A percentile compares a stretch with the other conserved stretches of the same genome.
phyloP scores from a whole-genome alignment of 92 coral and sea anemone genomes.

The Porites evermanni region DNA sequence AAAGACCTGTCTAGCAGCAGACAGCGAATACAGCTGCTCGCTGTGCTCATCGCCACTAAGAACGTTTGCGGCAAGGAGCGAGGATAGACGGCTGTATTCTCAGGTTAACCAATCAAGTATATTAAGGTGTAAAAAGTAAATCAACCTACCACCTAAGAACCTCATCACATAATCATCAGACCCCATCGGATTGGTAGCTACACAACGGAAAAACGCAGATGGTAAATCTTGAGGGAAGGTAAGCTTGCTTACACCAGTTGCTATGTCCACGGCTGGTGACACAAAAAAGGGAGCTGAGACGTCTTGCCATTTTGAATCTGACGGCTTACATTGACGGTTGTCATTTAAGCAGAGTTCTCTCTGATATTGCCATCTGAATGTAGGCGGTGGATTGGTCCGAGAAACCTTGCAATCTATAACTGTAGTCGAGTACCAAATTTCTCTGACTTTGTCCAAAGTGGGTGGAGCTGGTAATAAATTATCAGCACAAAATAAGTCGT shows the following conservation, averaged over 20 bases:
- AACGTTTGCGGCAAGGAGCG: too few species aligned
- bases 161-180: not conserved
- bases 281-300: not conserved
- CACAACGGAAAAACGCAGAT: constrained; percentile 15
- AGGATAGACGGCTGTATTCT: too few species aligned
- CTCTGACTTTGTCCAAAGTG: not conserved
- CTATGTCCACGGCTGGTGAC: not conserved
- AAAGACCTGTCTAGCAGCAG: too few species aligned
- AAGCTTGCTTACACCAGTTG: constrained; percentile 12
- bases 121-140: not conserved
- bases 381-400: constrained; percentile 28
- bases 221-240: not conserved
- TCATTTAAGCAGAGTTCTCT: not conserved
- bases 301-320: not conserved
- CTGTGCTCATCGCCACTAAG: too few species aligned
- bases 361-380: constrained; percentile 33
- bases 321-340: constrained; percentile 17
- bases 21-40: too few species aligned
- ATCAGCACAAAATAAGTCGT: not conserved
- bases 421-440: not conserved
- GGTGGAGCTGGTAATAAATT: constrained; percentile 11
- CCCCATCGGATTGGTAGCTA: constrained; percentile 4
- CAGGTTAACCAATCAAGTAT: too few species aligned
- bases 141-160: constrained; percentile 13
- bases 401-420: not conserved